Conservation (phyloP, 2,113 vertebrate genomes). For the Neomonachus schauinslandi region DNA sequence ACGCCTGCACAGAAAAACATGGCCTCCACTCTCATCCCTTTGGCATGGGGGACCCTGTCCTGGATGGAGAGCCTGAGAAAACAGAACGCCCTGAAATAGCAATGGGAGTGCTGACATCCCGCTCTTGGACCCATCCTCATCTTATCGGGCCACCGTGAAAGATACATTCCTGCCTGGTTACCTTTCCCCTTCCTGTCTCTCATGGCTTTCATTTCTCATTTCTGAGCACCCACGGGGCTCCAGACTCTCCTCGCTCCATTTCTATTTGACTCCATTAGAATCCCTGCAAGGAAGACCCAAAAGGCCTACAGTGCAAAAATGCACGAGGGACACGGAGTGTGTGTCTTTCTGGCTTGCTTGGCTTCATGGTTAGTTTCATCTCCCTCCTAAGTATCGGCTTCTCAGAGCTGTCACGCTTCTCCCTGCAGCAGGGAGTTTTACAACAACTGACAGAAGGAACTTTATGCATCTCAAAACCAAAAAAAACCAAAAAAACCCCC, state of each 20-base stretch:
- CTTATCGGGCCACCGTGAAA: not conserved
- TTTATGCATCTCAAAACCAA: slow-evolving; percentile 73
- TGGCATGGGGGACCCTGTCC: not conserved
- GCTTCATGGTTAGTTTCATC: not conserved
- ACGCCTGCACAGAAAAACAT: too few relatives aligned
- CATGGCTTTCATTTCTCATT: slow-evolving; percentile 9
- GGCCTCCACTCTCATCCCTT: not conserved
- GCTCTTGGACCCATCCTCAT: not conserved
- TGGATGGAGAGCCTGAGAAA: not conserved
- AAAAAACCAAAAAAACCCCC: not conserved
- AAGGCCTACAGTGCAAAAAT: not conserved
- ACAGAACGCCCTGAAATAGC: too few relatives aligned
- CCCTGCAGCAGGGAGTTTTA: slow-evolving; percentile 62
- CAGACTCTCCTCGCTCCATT: not conserved
- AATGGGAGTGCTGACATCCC: not conserved
- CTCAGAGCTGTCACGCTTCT: slow-evolving; percentile 28
- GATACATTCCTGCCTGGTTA: not conserved
- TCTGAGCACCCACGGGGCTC: not conserved
- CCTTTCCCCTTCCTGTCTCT: not conserved
- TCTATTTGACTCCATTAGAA: not conserved
- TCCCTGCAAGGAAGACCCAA: not conserved
- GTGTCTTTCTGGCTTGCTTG: slow-evolving; percentile 61
- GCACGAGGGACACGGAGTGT: not conserved
- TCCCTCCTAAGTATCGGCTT: slow-evolving; percentile 36
- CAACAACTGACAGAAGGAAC: slow-evolving; percentile 64